A percentile compares a stretch with the other conserved stretches of the same genome.
phyloP scores from a whole-genome alignment of 2,888 invertebrate species.

The Sinohyriopsis cumingii region DNA sequence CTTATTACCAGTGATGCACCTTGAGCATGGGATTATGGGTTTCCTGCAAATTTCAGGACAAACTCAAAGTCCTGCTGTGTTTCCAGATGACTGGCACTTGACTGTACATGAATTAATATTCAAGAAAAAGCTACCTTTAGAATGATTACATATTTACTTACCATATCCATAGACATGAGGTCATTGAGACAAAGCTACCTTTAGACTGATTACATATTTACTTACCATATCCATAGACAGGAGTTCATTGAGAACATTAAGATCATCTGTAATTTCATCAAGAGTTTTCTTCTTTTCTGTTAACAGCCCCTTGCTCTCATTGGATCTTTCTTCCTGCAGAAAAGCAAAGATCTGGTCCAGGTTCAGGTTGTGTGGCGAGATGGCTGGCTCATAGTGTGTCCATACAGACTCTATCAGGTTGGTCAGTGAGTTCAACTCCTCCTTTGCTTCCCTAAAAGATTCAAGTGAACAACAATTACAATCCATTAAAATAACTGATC shows the following conservation, averaged over 20 bases:
- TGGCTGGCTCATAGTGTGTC: conserved; percentile 59
- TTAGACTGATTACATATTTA: too few species aligned
- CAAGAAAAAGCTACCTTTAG: too few species aligned
- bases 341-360: conserved; percentile 65
- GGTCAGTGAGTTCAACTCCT: conserved; percentile 60
- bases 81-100: too few species aligned
- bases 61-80: too few species aligned
- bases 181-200: conserved; percentile 33
- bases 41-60: too few species aligned
- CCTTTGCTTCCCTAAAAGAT: conserved; percentile 57
- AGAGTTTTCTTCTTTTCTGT: conserved; percentile 44
- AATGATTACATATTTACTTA: conserved; percentile 9
- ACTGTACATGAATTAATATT: too few species aligned
- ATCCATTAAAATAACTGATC: neutral
- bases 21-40: too few species aligned
- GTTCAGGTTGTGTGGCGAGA: conserved; percentile 60
- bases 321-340: conserved; percentile 52
- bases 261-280: conserved; percentile 59
- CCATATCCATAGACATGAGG: conserved; percentile 50
- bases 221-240: conserved; percentile 48
- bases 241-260: conserved; percentile 58
- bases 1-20: too few species aligned
- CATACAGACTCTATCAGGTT: conserved; percentile 64
- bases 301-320: conserved; percentile 25
- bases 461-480: conserved; percentile 5